These are phyloP conservation scores for Stegodyphus mimosarum DNA, from an alignment of 1,140 invertebrate genomes.

Conservation along the genomic window DNA sequence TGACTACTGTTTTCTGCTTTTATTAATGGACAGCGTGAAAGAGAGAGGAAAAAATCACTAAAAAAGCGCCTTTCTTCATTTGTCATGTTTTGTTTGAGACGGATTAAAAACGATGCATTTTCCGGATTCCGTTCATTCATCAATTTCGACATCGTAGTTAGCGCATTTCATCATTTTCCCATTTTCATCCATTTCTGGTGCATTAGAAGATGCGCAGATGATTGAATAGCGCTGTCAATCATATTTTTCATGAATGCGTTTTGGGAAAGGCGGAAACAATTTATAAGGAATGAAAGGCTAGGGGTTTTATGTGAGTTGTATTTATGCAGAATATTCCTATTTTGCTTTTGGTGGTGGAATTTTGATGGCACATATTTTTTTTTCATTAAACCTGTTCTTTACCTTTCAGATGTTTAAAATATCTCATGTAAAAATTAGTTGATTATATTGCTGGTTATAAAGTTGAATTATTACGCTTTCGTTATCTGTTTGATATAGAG, in stretches of 20 bases:
- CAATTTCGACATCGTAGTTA: constrained; percentile 36
- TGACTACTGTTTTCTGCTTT: constrained; percentile 19
- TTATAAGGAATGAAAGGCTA: no score
- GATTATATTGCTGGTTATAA: no score
- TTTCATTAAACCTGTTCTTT: no score
- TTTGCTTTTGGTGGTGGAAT: no score
- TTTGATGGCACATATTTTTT: no score
- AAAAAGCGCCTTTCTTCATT: constrained; percentile 22
- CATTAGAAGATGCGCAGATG: constrained; percentile 2
- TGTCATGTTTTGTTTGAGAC: constrained; percentile 35
- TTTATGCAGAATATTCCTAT: no score
- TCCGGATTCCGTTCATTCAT: constrained; percentile 10
- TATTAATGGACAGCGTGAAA: constrained; percentile 17
- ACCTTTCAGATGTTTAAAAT: no score
- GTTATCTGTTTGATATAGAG: no score
- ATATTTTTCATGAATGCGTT: background rate
- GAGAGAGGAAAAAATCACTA: background rate
- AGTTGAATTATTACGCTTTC: no score
- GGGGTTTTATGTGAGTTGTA: no score
- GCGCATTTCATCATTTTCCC: constrained; percentile 55
- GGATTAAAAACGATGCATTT: constrained; percentile 39
- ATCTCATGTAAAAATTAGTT: no score
- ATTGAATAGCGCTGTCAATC: constrained; percentile 36
- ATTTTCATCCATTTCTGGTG: constrained; percentile 38
- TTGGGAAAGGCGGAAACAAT: no score